Conservation (phyloP, 2,888 invertebrate species). For the Capitulum mitella region DNA sequence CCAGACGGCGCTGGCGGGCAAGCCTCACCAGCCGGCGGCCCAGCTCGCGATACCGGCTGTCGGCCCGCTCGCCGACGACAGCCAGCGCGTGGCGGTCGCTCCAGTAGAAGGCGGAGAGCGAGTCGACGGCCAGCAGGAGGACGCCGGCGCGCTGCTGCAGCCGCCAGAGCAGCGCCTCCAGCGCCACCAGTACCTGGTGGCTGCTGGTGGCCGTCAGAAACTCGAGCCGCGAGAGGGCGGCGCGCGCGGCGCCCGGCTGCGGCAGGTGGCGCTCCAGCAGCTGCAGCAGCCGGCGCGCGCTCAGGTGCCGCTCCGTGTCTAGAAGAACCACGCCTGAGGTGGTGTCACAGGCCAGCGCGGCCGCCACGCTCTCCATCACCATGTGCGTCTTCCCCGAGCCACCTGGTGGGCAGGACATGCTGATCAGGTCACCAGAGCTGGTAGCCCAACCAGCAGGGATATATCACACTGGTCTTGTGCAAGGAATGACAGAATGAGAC, state of each 20-base stretch:
- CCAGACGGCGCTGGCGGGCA: not conserved
- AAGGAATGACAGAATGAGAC: too few relatives aligned
- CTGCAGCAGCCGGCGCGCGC: not conserved
- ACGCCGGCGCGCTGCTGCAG: not conserved
- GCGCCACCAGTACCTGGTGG: not conserved
- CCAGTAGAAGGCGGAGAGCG: slow-evolving; percentile 18
- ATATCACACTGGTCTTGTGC: too few relatives aligned
- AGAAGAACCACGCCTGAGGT: not conserved
- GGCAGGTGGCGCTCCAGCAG: slow-evolving; percentile 4
- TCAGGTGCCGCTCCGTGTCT: not conserved
- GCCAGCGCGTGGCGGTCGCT: not conserved
- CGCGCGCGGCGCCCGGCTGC: not conserved
- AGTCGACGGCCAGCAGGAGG: not conserved
- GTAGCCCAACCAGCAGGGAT: too few relatives aligned
- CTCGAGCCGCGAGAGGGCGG: not conserved
- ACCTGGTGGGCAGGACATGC: not conserved
- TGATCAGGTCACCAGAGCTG: too few relatives aligned
- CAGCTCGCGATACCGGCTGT: not conserved
- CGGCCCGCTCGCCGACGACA: not conserved
- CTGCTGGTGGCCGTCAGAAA: slow-evolving; percentile 6
- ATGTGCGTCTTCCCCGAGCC: not conserved
- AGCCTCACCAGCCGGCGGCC: not conserved
- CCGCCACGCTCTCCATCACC: not conserved
- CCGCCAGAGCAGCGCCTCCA: not conserved
- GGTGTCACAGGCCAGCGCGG: not conserved